Evolutionary conservation across 2,113 vertebrate genomes (phyloP).

Genomic region (Scomber colias): DNA sequence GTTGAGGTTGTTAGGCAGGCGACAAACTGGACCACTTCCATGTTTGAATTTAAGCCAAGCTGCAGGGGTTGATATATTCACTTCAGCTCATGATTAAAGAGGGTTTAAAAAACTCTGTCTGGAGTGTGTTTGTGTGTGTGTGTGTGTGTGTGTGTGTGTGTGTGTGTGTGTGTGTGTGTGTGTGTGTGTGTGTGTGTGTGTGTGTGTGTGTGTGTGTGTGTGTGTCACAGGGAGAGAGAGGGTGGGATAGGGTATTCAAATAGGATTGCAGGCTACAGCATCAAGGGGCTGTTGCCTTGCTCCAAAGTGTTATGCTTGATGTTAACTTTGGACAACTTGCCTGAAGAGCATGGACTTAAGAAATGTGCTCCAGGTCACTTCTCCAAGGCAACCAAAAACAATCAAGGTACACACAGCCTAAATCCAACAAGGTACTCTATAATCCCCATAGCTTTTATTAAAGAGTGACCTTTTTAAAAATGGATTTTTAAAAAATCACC

Average conservation of each 20-base stretch:
- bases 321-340: conserved; percentile 58
- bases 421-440: conserved; percentile 41
- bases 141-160: conserved; percentile 8
- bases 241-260: conserved; percentile 33
- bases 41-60: conserved; percentile 62
- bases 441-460: conserved; percentile 69
- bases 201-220: conserved; percentile 13
- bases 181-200: conserved; percentile 23
- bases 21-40: conserved; percentile 51
- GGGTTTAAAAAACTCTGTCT: conserved; percentile 63
- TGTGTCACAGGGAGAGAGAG: conserved; percentile 9
- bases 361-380: conserved; percentile 40
- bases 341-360: conserved; percentile 37
- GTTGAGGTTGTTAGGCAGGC: conserved; percentile 23
- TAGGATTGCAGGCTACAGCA: conserved; percentile 47
- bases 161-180: conserved; percentile 18
- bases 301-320: conserved; percentile 29
- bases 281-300: conserved; percentile 21
- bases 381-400: conserved; percentile 58
- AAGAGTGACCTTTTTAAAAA: conserved; percentile 61
- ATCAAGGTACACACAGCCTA: conserved; percentile 48
- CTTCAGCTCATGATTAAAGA: conserved; percentile 69
- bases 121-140: conserved; percentile 22
- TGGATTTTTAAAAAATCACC: conserved; percentile 42
- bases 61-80: conserved; percentile 61